Evolutionary conservation across 2,797 vertebrate genomes (phyloP), one percentile per base, ranked within the genome.

Genomic region (Glossophaga mutica): DNA sequence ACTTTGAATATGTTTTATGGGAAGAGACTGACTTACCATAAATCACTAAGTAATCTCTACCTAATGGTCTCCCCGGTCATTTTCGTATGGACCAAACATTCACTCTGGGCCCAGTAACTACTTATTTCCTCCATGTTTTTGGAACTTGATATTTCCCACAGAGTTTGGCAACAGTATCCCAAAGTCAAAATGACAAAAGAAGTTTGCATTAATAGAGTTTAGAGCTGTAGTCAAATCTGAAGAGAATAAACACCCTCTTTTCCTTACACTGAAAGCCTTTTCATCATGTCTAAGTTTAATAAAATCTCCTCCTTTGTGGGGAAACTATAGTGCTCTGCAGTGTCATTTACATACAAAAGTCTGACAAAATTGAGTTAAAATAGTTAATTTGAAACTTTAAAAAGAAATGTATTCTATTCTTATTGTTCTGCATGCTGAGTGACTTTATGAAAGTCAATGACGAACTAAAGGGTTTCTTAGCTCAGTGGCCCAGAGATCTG

Each of bases 141-240:
- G 86, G 83, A 97, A 97, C n/a, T 82, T 96, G 94, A 90, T 95
- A 95, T 91, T 89, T 84, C 74, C 83, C 89, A 84, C 93, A 95
- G 93, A 70, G 59, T 85, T 95, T 65, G 42, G 91, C 94, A 97
- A 97, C 93, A 96, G 91, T 97, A 84, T 96, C 76, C 74, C 52
- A 50, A 95, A 76, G 42, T 32, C 24, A 77, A 87, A 81, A 90
- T 87, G 70, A 95, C 89, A 95, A 97, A 96, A 94, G 88, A 89
- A 90, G 10, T 96, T 97, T 96, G 94, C 96, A 96, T 94, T 95
- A 86, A 85, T 91, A 94, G 71, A 93, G 83, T 83, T 67, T 93
- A 77, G 55, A 94, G n/a, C 29, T 65, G 2, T 85, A 97, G 89
- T 95, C 96, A 98, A 96, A 97, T 96, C 55, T 65, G 32, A 18